Evolutionary conservation across 2,888 invertebrate species (phyloP).

Genomic region (Cephalotes varians): DNA sequence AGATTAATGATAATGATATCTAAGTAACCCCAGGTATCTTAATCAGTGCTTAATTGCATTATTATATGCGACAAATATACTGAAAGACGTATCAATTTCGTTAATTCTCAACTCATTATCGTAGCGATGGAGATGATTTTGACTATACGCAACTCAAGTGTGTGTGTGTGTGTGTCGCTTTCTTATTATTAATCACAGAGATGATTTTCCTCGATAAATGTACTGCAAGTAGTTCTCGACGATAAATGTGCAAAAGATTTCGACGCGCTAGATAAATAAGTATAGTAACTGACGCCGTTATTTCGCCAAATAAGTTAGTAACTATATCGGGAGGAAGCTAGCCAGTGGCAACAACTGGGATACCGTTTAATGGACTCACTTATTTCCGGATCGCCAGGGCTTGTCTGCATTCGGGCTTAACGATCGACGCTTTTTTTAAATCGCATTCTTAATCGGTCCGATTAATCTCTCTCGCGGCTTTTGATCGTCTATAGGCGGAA

Average conservation of each 20-base stretch:
- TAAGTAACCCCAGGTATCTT: background rate
- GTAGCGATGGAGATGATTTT: background rate
- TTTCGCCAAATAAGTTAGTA: constrained; percentile 25
- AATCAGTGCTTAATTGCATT: background rate
- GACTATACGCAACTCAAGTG: background rate
- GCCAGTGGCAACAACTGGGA: background rate
- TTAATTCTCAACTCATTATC: background rate
- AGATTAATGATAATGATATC: no score
- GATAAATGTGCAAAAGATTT: background rate
- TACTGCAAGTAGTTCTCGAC: background rate
- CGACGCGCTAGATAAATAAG: background rate
- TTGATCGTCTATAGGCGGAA: constrained; percentile 12
- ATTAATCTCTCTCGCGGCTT: constrained; percentile 46
- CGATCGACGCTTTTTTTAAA: constrained; percentile 38
- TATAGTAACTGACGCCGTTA: constrained; percentile 32
- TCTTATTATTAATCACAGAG: background rate
- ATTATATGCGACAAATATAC: background rate
- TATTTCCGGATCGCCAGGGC: constrained; percentile 10
- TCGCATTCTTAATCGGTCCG: constrained; percentile 39
- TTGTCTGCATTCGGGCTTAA: constrained; percentile 18
- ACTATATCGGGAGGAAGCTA: background rate
- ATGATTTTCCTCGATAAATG: background rate
- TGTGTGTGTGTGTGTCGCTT: background rate
- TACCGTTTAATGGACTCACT: constrained; percentile 35
- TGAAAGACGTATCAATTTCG: background rate